phyloP scores from a whole-genome alignment of 37 sponge, comb jelly and placozoan species.

The Spongilla lacustris region DNA sequence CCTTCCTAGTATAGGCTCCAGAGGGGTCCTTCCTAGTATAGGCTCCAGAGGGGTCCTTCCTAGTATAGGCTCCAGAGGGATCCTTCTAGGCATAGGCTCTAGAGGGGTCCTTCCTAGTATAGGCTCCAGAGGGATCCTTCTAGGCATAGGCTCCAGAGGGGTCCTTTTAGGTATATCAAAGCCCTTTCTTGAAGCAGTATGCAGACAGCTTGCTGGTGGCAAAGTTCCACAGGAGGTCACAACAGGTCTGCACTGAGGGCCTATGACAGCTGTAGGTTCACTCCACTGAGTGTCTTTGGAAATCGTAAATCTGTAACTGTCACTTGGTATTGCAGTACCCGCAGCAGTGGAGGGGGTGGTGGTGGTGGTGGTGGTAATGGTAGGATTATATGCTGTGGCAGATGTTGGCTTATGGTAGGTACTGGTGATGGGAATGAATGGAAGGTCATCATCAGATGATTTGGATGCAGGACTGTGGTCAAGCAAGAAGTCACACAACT shows the following conservation, averaged over 20 bases:
- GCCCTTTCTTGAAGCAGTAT: background rate
- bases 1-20: no score
- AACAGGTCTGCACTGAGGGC: background rate
- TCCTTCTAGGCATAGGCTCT: background rate
- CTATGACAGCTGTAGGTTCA: background rate
- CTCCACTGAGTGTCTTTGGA: background rate
- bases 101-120: background rate
- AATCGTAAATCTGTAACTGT: background rate
- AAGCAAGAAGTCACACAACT: background rate
- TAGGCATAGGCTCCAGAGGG: background rate
- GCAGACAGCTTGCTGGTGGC: background rate
- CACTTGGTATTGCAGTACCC: background rate
- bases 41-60: background rate
- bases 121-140: background rate
- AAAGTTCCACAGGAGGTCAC: background rate
- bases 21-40: no score
- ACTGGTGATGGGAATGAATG: background rate
- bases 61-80: background rate
- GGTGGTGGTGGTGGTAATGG: background rate
- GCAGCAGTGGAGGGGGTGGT: background rate
- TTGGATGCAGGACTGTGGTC: background rate
- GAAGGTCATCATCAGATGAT: background rate
- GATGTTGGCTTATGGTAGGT: background rate
- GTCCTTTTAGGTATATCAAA: background rate
- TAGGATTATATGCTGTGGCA: background rate